A percentile compares a stretch with the other conserved stretches of the same genome.
Conservation (phyloP, 2,888 invertebrate genomes). For the Lymantria monacha region DNA sequence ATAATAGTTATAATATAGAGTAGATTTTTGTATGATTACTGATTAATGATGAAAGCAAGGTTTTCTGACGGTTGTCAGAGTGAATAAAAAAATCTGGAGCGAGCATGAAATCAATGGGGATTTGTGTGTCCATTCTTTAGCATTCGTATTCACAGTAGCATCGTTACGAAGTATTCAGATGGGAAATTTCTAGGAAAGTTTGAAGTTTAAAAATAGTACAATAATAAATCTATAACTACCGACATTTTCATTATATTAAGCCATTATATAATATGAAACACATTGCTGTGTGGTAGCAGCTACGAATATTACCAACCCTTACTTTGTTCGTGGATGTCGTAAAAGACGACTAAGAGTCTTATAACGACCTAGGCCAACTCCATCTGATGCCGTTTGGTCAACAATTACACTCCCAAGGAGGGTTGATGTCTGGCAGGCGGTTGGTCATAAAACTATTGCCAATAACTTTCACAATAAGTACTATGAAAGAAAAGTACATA, state of each 20-base stretch:
- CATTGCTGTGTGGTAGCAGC: no score
- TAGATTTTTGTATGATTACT: slow-evolving; percentile 8
- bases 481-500: no score
- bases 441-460: no score
- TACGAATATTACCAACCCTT: no score
- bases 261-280: no score
- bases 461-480: no score
- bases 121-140: slow-evolving; percentile 21
- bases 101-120: slow-evolving; percentile 34
- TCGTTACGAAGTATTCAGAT: background rate
- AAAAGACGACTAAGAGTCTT: no score
- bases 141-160: slow-evolving; percentile 21
- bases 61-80: slow-evolving; percentile 22
- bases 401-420: no score
- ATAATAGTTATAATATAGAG: background rate
- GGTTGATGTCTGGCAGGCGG: no score
- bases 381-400: no score
- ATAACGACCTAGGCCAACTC: no score
- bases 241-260: background rate
- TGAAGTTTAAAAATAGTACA: background rate
- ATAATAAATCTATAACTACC: background rate
- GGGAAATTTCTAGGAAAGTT: background rate
- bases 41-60: slow-evolving; percentile 31
- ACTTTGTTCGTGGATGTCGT: no score
- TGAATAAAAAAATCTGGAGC: slow-evolving; percentile 32